Percentiles rank a stretch among this genome's conserved stretches.
Conservation (phyloP, 2,797 vertebrate species). For the Diceros bicornis region DNA sequence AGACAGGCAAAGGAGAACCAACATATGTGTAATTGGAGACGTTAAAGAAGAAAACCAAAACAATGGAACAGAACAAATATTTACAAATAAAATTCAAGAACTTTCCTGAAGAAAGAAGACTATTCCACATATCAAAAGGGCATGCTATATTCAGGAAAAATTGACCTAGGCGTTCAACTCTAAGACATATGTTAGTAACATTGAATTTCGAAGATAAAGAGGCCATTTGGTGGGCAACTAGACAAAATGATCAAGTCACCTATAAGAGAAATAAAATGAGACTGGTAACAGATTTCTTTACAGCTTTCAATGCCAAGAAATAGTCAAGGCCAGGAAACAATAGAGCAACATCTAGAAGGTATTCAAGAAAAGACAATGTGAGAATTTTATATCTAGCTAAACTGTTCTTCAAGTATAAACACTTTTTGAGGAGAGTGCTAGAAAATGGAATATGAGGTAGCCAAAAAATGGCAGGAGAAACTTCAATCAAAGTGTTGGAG, state of each 20-base stretch:
- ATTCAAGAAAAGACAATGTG: background rate
- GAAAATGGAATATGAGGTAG: background rate
- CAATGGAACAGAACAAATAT: background rate
- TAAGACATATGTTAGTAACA: background rate
- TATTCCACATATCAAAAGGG: background rate
- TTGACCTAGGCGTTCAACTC: background rate
- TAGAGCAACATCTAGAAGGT: constrained; percentile 28
- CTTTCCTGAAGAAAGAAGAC: constrained; percentile 3
- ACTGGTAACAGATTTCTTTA: background rate
- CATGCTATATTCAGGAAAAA: background rate
- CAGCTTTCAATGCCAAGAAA: background rate
- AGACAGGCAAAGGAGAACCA: background rate
- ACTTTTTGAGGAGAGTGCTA: constrained; percentile 44
- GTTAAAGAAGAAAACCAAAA: constrained; percentile 48
- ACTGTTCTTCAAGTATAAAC: background rate
- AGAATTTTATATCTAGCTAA: constrained; percentile 21
- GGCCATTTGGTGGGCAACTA: background rate
- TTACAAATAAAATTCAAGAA: constrained; percentile 42
- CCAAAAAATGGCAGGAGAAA: constrained; percentile 27
- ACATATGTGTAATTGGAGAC: background rate
- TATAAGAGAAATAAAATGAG: constrained; percentile 37
- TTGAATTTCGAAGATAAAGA: constrained; percentile 53
- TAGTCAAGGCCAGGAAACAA: background rate
- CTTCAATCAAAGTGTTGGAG: background rate
- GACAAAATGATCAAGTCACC: constrained; percentile 29